Percentiles rank a stretch among this genome's conserved stretches.
These are phyloP conservation scores for Oscarella lobularis DNA, from an alignment of 37 sponge, comb jelly and placozoan species.

Conservation along the genomic window DNA sequence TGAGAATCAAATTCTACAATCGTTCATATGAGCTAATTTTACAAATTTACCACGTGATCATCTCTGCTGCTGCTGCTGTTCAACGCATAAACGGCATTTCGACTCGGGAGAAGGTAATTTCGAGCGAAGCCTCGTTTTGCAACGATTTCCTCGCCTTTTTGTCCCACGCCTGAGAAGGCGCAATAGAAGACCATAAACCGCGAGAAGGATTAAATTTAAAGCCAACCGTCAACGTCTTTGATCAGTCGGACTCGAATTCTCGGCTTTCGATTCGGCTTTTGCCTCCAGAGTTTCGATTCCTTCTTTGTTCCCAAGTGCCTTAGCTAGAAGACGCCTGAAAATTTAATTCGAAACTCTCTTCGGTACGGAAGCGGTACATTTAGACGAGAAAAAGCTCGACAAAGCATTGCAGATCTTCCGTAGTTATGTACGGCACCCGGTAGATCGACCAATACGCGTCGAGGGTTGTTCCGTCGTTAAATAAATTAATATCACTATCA, in stretches of 20 bases:
- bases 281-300: constrained; percentile 37
- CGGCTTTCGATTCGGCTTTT: constrained; percentile 55
- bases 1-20: no score
- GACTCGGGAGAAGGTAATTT: constrained; percentile 44
- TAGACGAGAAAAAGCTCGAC: no score
- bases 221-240: constrained; percentile 30
- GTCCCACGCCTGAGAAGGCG: constrained; percentile 18
- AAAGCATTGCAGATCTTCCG: no score
- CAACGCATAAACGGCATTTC: constrained; percentile 65
- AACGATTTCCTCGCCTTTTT: constrained; percentile 36
- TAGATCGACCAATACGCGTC: no score
- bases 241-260: constrained; percentile 40
- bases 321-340: background rate
- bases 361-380: no score
- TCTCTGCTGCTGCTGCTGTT: no score
- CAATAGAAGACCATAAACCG: background rate
- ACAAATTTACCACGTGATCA: no score
- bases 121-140: constrained; percentile 75
- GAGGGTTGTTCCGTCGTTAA: no score
- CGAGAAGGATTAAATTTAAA: background rate
- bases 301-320: constrained; percentile 4
- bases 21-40: no score
- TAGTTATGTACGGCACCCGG: no score
- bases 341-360: no score
- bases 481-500: no score